Evolutionary conservation across 2,113 vertebrate species (phyloP).

Genomic region (Elanus axillaris): DNA sequence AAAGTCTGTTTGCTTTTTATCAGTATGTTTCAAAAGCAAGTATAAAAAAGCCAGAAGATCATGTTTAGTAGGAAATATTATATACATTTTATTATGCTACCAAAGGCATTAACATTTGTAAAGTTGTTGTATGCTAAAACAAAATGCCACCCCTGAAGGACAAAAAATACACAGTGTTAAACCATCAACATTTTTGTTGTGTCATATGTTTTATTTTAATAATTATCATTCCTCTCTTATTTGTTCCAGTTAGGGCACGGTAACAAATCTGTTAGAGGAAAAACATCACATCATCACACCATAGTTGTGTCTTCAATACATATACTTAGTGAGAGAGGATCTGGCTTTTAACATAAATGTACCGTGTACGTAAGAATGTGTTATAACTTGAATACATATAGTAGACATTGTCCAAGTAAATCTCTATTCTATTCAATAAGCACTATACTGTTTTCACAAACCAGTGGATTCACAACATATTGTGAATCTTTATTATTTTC

Average conservation of each 20-base stretch:
- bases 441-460: background rate
- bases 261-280: background rate
- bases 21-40: background rate
- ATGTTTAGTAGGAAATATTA: background rate
- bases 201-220: background rate
- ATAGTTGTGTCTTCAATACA: background rate
- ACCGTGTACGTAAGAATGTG: background rate
- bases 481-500: background rate
- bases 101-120: background rate
- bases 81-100: background rate
- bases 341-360: background rate
- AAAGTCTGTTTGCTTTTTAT: background rate
- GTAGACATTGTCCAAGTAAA: background rate
- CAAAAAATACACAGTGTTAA: background rate
- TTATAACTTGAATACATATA: background rate
- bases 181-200: background rate
- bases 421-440: background rate
- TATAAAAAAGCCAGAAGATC: background rate
- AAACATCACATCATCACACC: background rate
- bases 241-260: background rate
- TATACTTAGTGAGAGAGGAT: background rate
- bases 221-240: background rate
- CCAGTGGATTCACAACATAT: background rate
- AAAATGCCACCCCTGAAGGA: background rate
- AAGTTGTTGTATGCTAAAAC: background rate